phyloP scores from a whole-genome alignment of 2,888 invertebrate species.

The Synergus japonicus region DNA sequence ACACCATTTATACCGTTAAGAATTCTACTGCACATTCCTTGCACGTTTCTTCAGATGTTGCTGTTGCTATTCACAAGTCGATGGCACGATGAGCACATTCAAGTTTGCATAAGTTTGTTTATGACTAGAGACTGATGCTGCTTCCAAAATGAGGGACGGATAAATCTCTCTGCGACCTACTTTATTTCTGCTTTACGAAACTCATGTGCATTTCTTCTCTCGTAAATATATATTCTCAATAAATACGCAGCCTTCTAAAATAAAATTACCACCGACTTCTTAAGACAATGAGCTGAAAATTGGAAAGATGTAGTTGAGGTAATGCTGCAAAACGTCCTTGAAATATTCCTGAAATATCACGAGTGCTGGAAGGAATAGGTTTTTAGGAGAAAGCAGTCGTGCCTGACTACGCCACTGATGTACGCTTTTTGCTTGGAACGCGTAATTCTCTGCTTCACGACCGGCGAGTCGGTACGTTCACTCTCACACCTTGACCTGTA shows the following conservation, averaged over 20 bases:
- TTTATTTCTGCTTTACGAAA: not conserved
- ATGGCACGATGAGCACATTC: conserved; percentile 22
- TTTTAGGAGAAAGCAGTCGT: conserved; percentile 38
- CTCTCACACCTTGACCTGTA: conserved; percentile 68
- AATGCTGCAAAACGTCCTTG: conserved; percentile 10
- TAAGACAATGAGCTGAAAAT: too few species aligned
- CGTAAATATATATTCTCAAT: not conserved
- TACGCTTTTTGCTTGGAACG: conserved; percentile 23
- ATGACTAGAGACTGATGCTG: conserved; percentile 9
- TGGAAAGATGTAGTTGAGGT: not conserved
- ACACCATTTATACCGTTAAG: conserved; percentile 55
- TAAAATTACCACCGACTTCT: not conserved
- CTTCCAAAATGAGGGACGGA: conserved; percentile 2
- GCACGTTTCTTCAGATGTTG: conserved; percentile 32
- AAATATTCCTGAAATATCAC: conserved; percentile 41
- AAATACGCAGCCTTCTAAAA: not conserved
- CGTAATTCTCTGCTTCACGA: conserved; percentile 31
- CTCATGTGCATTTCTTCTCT: not conserved
- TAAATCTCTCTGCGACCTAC: conserved; percentile 8
- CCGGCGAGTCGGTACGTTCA: conserved; percentile 56
- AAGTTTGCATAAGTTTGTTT: conserved; percentile 33
- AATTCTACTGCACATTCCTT: conserved; percentile 48
- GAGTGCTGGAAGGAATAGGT: conserved; percentile 37
- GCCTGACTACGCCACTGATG: conserved; percentile 22
- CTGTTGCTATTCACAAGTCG: conserved; percentile 29